phyloP scores from a whole-genome alignment of 2,888 invertebrate genomes.

The Bellardia bayeri region DNA sequence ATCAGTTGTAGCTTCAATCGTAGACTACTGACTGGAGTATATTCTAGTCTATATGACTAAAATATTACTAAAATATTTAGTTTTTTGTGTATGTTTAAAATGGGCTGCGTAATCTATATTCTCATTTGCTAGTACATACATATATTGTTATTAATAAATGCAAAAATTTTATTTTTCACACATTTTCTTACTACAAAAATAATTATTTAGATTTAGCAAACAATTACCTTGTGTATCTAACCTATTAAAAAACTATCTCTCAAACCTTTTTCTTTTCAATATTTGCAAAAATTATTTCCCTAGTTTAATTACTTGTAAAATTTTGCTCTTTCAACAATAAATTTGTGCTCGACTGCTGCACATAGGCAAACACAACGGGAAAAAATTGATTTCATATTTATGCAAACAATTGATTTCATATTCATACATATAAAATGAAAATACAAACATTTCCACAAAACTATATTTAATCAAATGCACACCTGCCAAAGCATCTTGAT shows the following conservation, averaged over 20 bases:
- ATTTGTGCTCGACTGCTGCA: background rate
- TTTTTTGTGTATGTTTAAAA: no score
- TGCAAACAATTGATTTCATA: constrained; percentile 5
- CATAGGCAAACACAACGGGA: background rate
- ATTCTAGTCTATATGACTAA: no score
- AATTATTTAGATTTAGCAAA: no score
- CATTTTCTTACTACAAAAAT: no score
- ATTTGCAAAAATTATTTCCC: constrained; percentile 9
- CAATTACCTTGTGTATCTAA: background rate
- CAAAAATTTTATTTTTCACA: no score
- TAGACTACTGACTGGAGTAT: no score
- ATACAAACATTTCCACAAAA: constrained; percentile 7
- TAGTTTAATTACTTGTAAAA: constrained; percentile 20
- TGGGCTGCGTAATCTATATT: no score
- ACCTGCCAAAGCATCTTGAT: constrained; percentile 1
- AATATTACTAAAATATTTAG: no score
- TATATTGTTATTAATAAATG: no score
- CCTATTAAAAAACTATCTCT: background rate
- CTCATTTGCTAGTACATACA: no score
- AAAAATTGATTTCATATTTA: constrained; percentile 6
- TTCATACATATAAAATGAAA: background rate
- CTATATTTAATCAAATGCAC: constrained; percentile 3
- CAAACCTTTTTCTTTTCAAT: background rate
- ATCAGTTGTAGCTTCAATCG: no score
- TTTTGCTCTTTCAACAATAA: background rate